These are phyloP conservation scores for Gryon sp. DNA, from an alignment of 1,140 invertebrate genomes.

Conservation along the genomic window DNA sequence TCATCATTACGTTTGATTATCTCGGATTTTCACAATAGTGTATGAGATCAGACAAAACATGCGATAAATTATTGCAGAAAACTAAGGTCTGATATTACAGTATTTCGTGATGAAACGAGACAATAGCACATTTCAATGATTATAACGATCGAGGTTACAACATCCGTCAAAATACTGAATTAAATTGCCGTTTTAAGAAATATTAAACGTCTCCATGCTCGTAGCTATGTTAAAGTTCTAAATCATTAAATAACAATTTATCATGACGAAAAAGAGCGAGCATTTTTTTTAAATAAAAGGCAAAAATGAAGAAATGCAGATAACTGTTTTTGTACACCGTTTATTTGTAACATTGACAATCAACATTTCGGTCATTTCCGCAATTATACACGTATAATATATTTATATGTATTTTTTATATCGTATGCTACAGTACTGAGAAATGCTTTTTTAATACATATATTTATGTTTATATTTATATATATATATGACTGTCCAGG, in stretches of 20 bases:
- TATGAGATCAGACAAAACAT: slow-evolving; percentile 32
- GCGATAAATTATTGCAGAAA: slow-evolving; percentile 54
- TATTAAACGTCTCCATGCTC: not conserved
- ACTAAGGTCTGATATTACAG: slow-evolving; percentile 32
- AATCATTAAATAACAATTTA: too few species aligned
- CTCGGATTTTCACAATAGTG: slow-evolving; percentile 19
- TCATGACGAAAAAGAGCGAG: not conserved
- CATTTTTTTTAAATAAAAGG: not conserved
- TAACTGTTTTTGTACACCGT: slow-evolving; percentile 75
- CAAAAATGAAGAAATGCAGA: slow-evolving; percentile 6
- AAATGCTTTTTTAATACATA: slow-evolving; percentile 70
- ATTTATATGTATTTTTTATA: slow-evolving; percentile 67
- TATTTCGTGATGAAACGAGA: slow-evolving; percentile 35
- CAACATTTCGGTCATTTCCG: slow-evolving; percentile 75
- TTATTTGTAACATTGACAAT: slow-evolving; percentile 80
- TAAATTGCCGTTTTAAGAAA: slow-evolving; percentile 1
- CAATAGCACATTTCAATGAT: slow-evolving; percentile 34
- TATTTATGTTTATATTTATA: too few species aligned
- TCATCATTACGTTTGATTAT: slow-evolving; percentile 46
- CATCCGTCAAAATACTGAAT: slow-evolving; percentile 13
- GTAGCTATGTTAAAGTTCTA: too few species aligned
- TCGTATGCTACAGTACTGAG: slow-evolving; percentile 72
- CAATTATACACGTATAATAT: slow-evolving; percentile 77
- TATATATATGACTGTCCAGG: slow-evolving; percentile 66
- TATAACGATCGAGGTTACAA: slow-evolving; percentile 28